A percentile compares a stretch with the other conserved stretches of the same genome.
phyloP scores from a whole-genome alignment of 1,140 invertebrate genomes.

The Orius insidiosus region DNA sequence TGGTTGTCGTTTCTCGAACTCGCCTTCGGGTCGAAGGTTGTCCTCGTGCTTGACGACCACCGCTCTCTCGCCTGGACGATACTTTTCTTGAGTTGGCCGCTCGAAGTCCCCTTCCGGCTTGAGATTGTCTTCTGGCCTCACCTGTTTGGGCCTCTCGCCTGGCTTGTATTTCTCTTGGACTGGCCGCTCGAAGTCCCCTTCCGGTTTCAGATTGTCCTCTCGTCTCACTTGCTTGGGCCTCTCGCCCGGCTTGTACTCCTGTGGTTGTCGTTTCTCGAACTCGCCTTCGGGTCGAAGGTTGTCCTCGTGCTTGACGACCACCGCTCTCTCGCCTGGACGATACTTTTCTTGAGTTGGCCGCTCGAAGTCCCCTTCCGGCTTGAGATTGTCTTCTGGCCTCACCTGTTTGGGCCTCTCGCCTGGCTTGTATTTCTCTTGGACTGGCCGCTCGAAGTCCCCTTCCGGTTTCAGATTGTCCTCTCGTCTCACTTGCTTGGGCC shows the following conservation, averaged over 20 bases:
- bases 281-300: constrained; percentile 37
- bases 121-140: constrained; percentile 43
- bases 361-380: constrained; percentile 30
- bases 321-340: constrained; percentile 25
- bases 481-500: too few species aligned
- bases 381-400: constrained; percentile 27
- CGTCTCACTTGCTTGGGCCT: constrained; percentile 30
- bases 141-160: constrained; percentile 30
- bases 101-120: constrained; percentile 34
- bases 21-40: too few species aligned
- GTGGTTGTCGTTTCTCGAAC: constrained; percentile 24
- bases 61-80: constrained; percentile 27
- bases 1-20: too few species aligned
- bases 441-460: too few species aligned
- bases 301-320: constrained; percentile 20
- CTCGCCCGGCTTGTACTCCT: too few species aligned
- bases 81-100: constrained; percentile 24
- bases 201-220: constrained; percentile 43
- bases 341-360: constrained; percentile 22
- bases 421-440: constrained; percentile 26
- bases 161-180: constrained; percentile 23
- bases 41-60: too few species aligned
- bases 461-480: too few species aligned
- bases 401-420: constrained; percentile 26
- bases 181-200: constrained; percentile 38